phyloP scores from a whole-genome alignment of 1,140 invertebrate species.

The Zaprionus camerounensis region DNA sequence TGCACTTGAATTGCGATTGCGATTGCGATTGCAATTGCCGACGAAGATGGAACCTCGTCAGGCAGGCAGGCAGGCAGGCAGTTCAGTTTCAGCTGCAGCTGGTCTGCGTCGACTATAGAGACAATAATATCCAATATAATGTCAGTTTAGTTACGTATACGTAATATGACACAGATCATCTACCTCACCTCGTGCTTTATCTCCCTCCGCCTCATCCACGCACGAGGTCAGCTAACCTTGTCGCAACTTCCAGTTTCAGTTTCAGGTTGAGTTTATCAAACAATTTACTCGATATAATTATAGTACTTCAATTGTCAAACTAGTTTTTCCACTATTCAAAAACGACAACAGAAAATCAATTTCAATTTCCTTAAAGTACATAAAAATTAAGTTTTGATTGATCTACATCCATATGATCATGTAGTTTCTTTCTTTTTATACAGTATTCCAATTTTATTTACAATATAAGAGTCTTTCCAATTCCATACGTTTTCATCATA shows the following conservation, averaged over 20 bases:
- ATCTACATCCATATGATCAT: neutral
- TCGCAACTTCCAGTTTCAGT: conserved; percentile 27
- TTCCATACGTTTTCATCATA: neutral
- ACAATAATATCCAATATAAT: conserved; percentile 45
- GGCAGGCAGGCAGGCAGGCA: neutral
- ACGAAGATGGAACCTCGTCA: conserved; percentile 10
- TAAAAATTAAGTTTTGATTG: neutral
- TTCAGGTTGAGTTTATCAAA: conserved; percentile 20
- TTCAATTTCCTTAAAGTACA: neutral
- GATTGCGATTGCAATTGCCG: conserved; percentile 11
- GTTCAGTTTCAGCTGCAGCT: neutral
- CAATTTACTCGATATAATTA: conserved; percentile 2
- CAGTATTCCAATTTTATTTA: too few species aligned
- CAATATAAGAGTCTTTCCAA: neutral
- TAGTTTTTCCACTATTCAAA: conserved; percentile 5
- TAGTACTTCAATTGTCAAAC: conserved; percentile 3
- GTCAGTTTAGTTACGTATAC: conserved; percentile 37
- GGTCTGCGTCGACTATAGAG: conserved; percentile 18
- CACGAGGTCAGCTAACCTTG: conserved; percentile 1
- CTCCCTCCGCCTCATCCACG: neutral
- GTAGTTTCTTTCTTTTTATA: neutral
- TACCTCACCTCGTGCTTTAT: neutral
- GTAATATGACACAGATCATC: conserved; percentile 37
- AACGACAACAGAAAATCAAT: neutral
- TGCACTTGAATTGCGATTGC: conserved; percentile 45